Evolutionary conservation across 2,888 invertebrate species (phyloP).

Genomic region (Pycnomerus fuliginosus): DNA sequence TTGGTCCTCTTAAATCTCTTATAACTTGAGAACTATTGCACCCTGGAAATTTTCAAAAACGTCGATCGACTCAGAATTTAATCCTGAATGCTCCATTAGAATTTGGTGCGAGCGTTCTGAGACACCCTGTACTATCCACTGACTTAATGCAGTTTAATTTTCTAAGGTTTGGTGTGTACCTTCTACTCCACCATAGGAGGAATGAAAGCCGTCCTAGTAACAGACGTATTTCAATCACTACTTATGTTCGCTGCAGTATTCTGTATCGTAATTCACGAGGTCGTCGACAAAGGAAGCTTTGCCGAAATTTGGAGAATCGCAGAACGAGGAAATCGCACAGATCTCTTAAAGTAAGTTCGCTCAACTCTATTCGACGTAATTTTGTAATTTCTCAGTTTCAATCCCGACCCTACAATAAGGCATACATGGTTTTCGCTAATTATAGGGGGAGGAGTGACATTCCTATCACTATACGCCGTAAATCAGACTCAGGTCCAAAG

Average conservation of each 20-base stretch:
- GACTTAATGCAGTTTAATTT: no score
- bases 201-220: constrained; percentile 87
- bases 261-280: constrained; percentile 74
- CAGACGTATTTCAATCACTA: constrained; percentile 81
- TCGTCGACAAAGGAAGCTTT: constrained; percentile 69
- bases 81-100: no score
- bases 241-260: constrained; percentile 85
- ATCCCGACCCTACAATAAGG: constrained; percentile 75
- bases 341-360: constrained; percentile 71
- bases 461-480: constrained; percentile 79
- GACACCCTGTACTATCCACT: no score
- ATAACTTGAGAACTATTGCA: no score
- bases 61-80: no score
- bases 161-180: constrained; percentile 73
- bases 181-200: constrained; percentile 87
- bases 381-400: constrained; percentile 60
- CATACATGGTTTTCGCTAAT: constrained; percentile 81
- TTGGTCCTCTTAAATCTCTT: no score
- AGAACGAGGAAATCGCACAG: constrained; percentile 65
- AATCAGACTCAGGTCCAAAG: constrained; percentile 85
- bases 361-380: constrained; percentile 21
- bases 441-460: constrained; percentile 80
- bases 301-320: constrained; percentile 72
- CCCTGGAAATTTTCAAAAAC: no score
- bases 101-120: no score